Conservation (phyloP, 2,888 invertebrate species). For the Nephrotoma guestfalica region DNA sequence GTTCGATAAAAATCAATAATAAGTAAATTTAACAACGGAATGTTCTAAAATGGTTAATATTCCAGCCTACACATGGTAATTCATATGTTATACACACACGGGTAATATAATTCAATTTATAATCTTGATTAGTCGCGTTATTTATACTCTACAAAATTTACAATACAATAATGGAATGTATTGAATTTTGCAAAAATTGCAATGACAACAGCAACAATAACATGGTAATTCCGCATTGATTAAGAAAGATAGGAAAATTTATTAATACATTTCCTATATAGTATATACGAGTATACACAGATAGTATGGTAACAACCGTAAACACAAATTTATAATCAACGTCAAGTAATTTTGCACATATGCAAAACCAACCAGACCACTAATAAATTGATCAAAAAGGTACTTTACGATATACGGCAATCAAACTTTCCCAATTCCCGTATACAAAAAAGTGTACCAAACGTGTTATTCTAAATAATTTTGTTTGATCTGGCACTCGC, state of each 20-base stretch:
- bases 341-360: background rate
- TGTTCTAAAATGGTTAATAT: background rate
- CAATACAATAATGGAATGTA: background rate
- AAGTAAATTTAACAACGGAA: background rate
- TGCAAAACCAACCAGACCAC: background rate
- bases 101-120: background rate
- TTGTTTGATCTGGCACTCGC: background rate
- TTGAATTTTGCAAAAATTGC: background rate
- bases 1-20: background rate
- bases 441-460: background rate
- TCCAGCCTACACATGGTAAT: background rate
- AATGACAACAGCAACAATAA: background rate
- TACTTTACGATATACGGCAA: background rate
- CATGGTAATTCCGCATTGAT: background rate
- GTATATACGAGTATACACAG: background rate
- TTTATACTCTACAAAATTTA: background rate
- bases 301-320: background rate
- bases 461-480: background rate
- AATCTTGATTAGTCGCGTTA: background rate
- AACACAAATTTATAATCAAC: background rate
- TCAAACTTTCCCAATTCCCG: background rate
- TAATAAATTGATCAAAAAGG: background rate
- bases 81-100: background rate
- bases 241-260: background rate
- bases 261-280: background rate